phyloP scores from a whole-genome alignment of 1,140 invertebrate species.

The Zaprionus inermis region DNA sequence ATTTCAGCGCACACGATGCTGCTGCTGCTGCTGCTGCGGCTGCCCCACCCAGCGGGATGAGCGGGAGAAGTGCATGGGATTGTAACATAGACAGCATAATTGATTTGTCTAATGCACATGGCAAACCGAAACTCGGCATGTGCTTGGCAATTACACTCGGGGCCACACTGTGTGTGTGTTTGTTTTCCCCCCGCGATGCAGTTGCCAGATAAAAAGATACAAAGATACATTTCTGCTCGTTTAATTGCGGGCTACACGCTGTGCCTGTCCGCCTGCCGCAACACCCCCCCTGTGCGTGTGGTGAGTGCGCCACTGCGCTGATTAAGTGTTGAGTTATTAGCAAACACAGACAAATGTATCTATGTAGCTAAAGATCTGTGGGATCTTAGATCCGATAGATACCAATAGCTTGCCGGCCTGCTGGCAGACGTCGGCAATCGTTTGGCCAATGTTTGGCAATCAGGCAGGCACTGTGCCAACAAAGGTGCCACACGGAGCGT shows the following conservation, averaged over 20 bases:
- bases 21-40: no score
- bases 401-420: slow-evolving; percentile 15
- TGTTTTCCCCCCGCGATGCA: slow-evolving; percentile 62
- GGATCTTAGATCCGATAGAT: slow-evolving; percentile 37
- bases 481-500: slow-evolving; percentile 78
- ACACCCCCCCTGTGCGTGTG: neutral
- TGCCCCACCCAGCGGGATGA: slow-evolving; percentile 26
- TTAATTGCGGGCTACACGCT: slow-evolving; percentile 76
- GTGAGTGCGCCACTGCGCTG: slow-evolving; percentile 39
- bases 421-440: slow-evolving; percentile 54
- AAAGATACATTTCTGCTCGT: slow-evolving; percentile 77
- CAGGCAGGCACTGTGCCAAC: slow-evolving; percentile 65
- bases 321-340: slow-evolving; percentile 81
- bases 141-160: slow-evolving; percentile 55
- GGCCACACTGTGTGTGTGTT: slow-evolving; percentile 33
- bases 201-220: slow-evolving; percentile 63
- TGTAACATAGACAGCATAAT: slow-evolving; percentile 61
- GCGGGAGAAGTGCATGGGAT: neutral
- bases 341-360: slow-evolving; percentile 69
- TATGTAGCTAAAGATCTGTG: slow-evolving; percentile 26
- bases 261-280: neutral
- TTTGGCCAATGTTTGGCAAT: slow-evolving; percentile 69
- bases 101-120: slow-evolving; percentile 74
- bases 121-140: slow-evolving; percentile 46
- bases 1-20: slow-evolving; percentile 22